Evolutionary conservation across 2,113 vertebrate species (phyloP).

Genomic region (Neogale vison): DNA sequence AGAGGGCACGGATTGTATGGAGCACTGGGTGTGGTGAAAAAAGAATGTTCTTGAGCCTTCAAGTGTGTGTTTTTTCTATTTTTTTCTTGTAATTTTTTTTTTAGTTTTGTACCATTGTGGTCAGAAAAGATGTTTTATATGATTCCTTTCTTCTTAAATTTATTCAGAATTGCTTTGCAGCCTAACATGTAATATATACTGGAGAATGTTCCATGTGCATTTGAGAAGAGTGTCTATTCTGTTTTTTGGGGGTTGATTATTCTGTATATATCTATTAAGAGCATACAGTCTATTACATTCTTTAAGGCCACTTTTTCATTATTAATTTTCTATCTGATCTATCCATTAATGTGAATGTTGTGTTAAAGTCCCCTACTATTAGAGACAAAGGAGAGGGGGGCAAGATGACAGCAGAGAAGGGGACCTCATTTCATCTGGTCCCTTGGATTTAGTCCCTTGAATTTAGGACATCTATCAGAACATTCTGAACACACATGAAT

Average conservation of each 20-base stretch:
- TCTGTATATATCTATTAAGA: not conserved
- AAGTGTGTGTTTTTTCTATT: not conserved
- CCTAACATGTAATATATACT: not conserved
- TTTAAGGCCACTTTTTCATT: not conserved
- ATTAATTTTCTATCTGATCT: not conserved
- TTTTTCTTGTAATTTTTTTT: not conserved
- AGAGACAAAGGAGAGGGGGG: too few relatives aligned
- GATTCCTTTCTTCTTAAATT: not conserved
- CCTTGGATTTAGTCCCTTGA: too few relatives aligned
- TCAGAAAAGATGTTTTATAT: not conserved
- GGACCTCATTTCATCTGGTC: too few relatives aligned
- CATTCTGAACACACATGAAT: too few relatives aligned
- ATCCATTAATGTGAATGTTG: not conserved
- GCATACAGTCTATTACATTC: not conserved
- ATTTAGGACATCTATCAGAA: too few relatives aligned
- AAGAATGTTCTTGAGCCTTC: not conserved
- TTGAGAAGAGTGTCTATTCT: not conserved
- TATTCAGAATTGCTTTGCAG: not conserved
- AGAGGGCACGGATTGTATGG: too few relatives aligned
- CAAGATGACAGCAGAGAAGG: too few relatives aligned
- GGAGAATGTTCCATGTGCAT: not conserved
- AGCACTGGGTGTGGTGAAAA: too few relatives aligned
- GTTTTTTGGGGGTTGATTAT: not conserved
- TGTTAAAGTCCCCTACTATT: not conserved
- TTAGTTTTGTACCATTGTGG: not conserved